Conservation (phyloP, 2,113 vertebrate genomes). For the Malurus elegans region DNA sequence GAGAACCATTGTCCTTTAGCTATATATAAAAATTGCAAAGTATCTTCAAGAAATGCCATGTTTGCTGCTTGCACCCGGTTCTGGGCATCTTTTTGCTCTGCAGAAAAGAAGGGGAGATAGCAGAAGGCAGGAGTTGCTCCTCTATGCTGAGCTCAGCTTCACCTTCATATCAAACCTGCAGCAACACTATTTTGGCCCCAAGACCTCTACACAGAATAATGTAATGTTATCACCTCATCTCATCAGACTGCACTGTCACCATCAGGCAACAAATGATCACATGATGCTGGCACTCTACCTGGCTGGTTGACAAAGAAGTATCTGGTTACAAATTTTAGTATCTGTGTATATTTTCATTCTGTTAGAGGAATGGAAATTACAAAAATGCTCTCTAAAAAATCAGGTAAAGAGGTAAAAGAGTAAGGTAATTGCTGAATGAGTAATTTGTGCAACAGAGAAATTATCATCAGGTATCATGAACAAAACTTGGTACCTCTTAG, state of each 20-base stretch:
- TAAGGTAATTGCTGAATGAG: not conserved
- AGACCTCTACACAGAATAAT: not conserved
- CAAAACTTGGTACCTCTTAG: not conserved
- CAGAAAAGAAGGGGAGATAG: not conserved
- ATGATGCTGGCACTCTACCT: not conserved
- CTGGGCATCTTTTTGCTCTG: not conserved
- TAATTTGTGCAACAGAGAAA: not conserved
- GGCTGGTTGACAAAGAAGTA: not conserved
- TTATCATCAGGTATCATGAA: not conserved
- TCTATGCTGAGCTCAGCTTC: not conserved
- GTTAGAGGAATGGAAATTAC: not conserved
- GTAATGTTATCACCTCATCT: not conserved
- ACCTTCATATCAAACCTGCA: not conserved
- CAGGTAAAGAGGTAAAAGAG: not conserved
- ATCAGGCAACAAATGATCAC: not conserved
- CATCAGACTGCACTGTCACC: not conserved
- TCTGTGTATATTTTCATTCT: not conserved
- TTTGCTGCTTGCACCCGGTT: not conserved
- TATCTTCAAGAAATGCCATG: not conserved
- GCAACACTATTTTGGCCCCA: rapidly evolving
- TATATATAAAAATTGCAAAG: not conserved
- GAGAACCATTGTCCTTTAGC: not conserved
- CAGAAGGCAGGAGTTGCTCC: not conserved
- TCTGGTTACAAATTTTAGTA: not conserved
- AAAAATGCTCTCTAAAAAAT: not conserved